Evolutionary conservation across 2,797 vertebrate species (phyloP), one percentile per base, ranked within the genome.

Genomic region (Fundulus diaphanus): DNA sequence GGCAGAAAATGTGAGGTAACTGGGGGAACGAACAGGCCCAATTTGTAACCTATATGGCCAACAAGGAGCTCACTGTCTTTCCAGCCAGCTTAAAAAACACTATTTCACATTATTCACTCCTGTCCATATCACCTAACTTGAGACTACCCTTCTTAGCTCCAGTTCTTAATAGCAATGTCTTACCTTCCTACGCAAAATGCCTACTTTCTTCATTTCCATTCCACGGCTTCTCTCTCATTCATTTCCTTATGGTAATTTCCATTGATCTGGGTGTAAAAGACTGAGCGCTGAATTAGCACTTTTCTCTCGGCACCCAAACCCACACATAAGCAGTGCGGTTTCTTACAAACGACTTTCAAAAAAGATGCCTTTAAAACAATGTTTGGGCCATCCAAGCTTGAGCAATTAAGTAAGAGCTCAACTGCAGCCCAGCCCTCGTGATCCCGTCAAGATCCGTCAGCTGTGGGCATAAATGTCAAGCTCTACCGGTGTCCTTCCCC

Each of bases 401-500:
- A 80, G 78, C 80, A 83, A 89, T 90, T 88, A 89, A 80, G 72
- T 11, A 86, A 71, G 76, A 88, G 83, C 82, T 82, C 85, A 77
- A 72, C 69, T 52, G 73, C 48, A 68, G 63, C 74, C 35, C 16
- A 70, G 72, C 78, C 76, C 78, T 84, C 72, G 70, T 48, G 67
- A 89, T 91, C 82, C 86, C 86, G 89, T 90, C 89, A 77, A 80
- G 81, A 86, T 89, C 90, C 88, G 78, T 92, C 88, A 89, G 80
- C 79, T 87, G 82, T 90, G 49, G 61, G 84, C 78, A 86, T 86
- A 93, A 94, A 94, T 93, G 93, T 93, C 92, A 94, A 88, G 85
- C 87, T 89, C 85, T 63, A 80, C 84, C 86, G 48, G 76, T 82
- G 81, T 86, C 83, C 85, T 81, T 76, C 90, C 90, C 63, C 87